These are phyloP conservation scores for Panagrolaimus sp. DNA, from an alignment of 1,140 invertebrate genomes.

Conservation along the genomic window DNA sequence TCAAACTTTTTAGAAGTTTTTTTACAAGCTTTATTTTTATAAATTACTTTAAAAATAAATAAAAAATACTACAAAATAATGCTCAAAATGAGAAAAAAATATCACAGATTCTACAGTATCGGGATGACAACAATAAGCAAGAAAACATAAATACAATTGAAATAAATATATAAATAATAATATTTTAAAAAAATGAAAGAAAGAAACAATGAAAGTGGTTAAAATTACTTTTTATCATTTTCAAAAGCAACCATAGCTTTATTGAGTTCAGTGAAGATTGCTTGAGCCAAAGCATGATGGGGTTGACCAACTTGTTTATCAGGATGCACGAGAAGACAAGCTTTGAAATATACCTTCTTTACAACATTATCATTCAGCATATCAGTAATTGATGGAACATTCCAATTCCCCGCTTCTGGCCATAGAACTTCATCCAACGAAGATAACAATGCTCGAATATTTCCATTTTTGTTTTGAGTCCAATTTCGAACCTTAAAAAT, in stretches of 20 bases:
- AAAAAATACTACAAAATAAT: no score
- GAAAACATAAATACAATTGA: no score
- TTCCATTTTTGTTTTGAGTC: slow-evolving; percentile 90
- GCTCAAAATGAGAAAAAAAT: no score
- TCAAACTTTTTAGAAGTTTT: no score
- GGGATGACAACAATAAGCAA: no score
- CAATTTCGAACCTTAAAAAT: slow-evolving; percentile 67
- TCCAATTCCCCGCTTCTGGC: slow-evolving; percentile 81
- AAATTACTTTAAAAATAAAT: no score
- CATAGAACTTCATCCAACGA: slow-evolving; percentile 88
- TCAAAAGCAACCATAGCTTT: slow-evolving; percentile 97
- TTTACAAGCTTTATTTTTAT: no score
- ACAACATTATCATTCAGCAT: slow-evolving; percentile 69
- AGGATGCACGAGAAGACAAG: slow-evolving; percentile 91
- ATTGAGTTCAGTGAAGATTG: slow-evolving; percentile 95
- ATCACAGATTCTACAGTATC: no score
- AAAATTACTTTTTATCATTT: slow-evolving; percentile 14
- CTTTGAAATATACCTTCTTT: slow-evolving; percentile 89
- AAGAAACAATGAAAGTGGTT: not conserved
- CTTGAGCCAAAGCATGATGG: slow-evolving; percentile 73
- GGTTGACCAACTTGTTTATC: slow-evolving; percentile 71
- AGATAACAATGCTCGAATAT: slow-evolving; percentile 86
- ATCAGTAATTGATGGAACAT: slow-evolving; percentile 84
- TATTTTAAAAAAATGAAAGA: no score
- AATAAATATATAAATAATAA: no score